Conservation (phyloP, 1,140 invertebrate species). For the Atopsyche davidsoni region DNA sequence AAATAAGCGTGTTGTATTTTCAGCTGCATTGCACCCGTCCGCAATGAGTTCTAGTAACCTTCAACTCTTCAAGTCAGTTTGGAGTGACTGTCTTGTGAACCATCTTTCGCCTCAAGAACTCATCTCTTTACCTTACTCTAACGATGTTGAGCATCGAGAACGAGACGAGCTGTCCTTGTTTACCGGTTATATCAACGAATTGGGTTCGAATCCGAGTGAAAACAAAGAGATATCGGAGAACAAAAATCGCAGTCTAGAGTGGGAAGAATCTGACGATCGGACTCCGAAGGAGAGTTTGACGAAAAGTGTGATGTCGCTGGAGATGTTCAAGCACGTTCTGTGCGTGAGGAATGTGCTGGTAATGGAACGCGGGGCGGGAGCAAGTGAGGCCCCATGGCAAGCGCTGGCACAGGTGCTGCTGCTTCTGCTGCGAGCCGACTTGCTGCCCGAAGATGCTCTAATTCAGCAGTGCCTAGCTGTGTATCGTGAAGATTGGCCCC, state of each 20-base stretch:
- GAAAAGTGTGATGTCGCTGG: not conserved
- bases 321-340: slow-evolving; percentile 35
- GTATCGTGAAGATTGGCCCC: slow-evolving; percentile 45
- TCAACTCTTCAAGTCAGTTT: slow-evolving; percentile 1
- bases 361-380: slow-evolving; percentile 25
- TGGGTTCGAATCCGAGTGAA: too few species aligned
- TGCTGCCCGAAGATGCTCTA: slow-evolving; percentile 40
- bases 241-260: too few species aligned
- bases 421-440: slow-evolving; percentile 37
- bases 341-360: slow-evolving; percentile 40
- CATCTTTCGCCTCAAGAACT: not conserved
- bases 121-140: not conserved
- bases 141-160: too few species aligned
- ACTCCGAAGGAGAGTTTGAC: too few species aligned
- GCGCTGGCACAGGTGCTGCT: slow-evolving; percentile 35
- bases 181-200: too few species aligned
- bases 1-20: slow-evolving; percentile 8
- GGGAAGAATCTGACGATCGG: too few species aligned
- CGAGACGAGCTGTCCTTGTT: too few species aligned
- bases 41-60: not conserved
- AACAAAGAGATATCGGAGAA: too few species aligned
- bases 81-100: slow-evolving; percentile 6
- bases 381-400: slow-evolving; percentile 33
- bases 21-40: slow-evolving; percentile 10
- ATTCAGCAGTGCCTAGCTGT: slow-evolving; percentile 44